A percentile compares a stretch with the other conserved stretches of the same genome.
These are phyloP conservation scores for Meloidogyne chitwoodi DNA, from an alignment of 1,140 invertebrate genomes.

Conservation along the genomic window DNA sequence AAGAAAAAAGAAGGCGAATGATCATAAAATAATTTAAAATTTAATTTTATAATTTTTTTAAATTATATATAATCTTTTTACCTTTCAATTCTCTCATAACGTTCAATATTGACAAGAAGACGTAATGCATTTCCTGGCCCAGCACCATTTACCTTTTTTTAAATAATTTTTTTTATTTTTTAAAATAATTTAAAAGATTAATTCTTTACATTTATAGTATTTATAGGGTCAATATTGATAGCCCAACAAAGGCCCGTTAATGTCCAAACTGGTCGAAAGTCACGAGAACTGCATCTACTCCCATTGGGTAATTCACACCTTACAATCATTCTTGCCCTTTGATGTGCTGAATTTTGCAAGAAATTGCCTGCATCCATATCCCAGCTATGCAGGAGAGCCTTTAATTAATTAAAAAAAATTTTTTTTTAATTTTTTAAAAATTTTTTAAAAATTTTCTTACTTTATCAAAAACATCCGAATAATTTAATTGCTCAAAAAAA, in stretches of 20 bases:
- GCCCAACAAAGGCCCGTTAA: conserved; percentile 59
- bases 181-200: neutral
- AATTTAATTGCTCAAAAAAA: neutral
- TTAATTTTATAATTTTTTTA: too few species aligned
- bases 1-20: neutral
- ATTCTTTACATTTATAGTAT: conserved; percentile 47
- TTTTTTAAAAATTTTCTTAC: too few species aligned
- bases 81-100: conserved; percentile 55
- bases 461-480: conserved; percentile 39
- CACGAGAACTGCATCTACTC: conserved; percentile 39
- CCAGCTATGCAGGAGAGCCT: conserved; percentile 52
- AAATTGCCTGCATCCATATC: conserved; percentile 58
- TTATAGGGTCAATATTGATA: conserved; percentile 53
- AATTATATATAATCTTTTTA: neutral
- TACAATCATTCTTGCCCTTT: conserved; percentile 51
- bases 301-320: conserved; percentile 56
- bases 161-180: neutral
- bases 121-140: conserved; percentile 47
- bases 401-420: conserved; percentile 5
- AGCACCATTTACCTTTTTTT: conserved; percentile 18
- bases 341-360: conserved; percentile 53
- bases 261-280: conserved; percentile 57
- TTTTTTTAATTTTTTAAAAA: neutral
- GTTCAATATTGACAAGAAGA: conserved; percentile 56
- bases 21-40: neutral